phyloP scores from a whole-genome alignment of 2,113 vertebrate genomes.

The Brachionichthys hirsutus region DNA sequence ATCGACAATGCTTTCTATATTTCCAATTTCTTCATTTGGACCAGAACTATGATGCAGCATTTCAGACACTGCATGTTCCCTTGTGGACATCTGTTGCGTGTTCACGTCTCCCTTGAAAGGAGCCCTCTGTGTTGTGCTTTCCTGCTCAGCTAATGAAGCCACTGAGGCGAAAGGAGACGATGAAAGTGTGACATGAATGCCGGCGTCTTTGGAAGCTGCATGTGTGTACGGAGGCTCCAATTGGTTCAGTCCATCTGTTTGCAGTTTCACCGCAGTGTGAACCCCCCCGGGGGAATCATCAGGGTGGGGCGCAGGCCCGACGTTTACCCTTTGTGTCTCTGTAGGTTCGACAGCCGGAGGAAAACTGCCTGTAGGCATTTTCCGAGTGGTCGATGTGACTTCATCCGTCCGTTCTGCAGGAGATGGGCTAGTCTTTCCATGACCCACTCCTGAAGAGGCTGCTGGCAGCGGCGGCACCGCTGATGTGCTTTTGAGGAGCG shows the following conservation, averaged over 20 bases:
- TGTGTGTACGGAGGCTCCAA: slow-evolving; percentile 15
- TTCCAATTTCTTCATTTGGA: slow-evolving; percentile 28
- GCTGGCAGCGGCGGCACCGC: slow-evolving; percentile 24
- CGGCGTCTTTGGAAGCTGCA: slow-evolving; percentile 16
- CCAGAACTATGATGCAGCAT: slow-evolving; percentile 29
- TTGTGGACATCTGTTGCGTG: slow-evolving; percentile 28
- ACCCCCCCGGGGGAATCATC: slow-evolving; percentile 12
- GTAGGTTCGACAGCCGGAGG: slow-evolving; percentile 28
- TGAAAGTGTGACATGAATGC: slow-evolving; percentile 14
- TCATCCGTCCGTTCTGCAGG: neutral
- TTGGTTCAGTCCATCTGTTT: slow-evolving; percentile 28
- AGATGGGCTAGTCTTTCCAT: slow-evolving; percentile 14
- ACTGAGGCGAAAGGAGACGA: slow-evolving; percentile 24
- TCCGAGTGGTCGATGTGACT: slow-evolving; percentile 22
- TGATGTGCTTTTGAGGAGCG: slow-evolving; percentile 30
- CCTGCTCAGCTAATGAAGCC: slow-evolving; percentile 11
- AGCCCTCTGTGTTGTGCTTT: slow-evolving; percentile 12
- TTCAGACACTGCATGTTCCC: slow-evolving; percentile 20
- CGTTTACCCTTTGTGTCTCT: slow-evolving; percentile 20
- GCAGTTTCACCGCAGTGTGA: neutral
- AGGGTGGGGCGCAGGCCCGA: slow-evolving; percentile 7
- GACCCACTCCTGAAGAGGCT: slow-evolving; percentile 24
- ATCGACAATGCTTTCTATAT: slow-evolving; percentile 6
- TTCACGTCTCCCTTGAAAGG: slow-evolving; percentile 15
- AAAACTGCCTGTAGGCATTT: slow-evolving; percentile 27